These are phyloP conservation scores for Tragopan temminckii DNA, from an alignment of 2,797 vertebrate genomes.

Conservation along the genomic window DNA sequence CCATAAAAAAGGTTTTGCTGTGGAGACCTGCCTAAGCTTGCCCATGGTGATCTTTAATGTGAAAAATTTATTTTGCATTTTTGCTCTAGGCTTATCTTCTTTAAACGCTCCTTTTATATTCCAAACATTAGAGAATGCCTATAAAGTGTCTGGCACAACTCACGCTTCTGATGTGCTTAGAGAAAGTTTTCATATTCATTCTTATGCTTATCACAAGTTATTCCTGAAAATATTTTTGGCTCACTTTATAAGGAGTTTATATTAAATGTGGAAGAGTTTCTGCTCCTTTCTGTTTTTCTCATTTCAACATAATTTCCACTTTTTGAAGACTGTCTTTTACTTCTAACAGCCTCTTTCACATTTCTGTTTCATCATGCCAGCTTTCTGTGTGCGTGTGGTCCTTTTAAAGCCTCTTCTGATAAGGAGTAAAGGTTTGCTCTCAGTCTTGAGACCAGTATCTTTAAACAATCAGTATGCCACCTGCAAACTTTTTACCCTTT, in stretches of 20 bases:
- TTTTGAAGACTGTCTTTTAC: conserved; percentile 42
- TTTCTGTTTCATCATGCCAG: conserved; percentile 64
- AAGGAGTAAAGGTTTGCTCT: conserved; percentile 32
- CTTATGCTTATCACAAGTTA: conserved; percentile 36
- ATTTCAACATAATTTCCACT: conserved; percentile 39
- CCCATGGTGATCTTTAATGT: neutral
- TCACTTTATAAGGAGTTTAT: conserved; percentile 10
- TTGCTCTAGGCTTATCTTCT: conserved; percentile 56
- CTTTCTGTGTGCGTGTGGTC: conserved; percentile 58
- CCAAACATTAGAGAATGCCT: conserved; percentile 30
- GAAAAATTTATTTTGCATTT: conserved; percentile 57
- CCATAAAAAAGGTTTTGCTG: neutral
- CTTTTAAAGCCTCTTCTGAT: conserved; percentile 43
- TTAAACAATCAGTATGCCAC: conserved; percentile 33
- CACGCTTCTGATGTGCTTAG: conserved; percentile 40
- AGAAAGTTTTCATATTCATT: conserved; percentile 44
- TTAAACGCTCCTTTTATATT: conserved; percentile 19
- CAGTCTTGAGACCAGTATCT: conserved; percentile 4
- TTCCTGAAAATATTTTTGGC: conserved; percentile 56
- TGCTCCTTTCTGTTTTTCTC: conserved; percentile 35
- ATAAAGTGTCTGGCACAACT: conserved; percentile 45
- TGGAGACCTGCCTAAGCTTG: conserved; percentile 50
- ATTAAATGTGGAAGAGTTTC: conserved; percentile 11
- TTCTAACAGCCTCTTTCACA: neutral
- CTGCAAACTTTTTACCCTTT: conserved; percentile 50